These are phyloP conservation scores for Caretta caretta DNA, from an alignment of 2,113 vertebrate species.

Conservation along the genomic window DNA sequence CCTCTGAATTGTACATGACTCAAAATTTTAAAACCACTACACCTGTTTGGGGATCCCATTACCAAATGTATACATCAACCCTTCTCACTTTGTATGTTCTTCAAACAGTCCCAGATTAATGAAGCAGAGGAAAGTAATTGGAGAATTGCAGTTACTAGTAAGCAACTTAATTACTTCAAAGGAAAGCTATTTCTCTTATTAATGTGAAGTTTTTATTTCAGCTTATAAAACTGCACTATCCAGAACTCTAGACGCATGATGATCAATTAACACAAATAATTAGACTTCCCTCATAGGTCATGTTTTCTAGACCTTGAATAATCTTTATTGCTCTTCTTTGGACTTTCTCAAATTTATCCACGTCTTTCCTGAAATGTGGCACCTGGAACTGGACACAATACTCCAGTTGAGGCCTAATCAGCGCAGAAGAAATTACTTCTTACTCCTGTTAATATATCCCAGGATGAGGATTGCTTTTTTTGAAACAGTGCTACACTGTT, in stretches of 20 bases:
- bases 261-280: neutral
- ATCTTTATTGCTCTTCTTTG: neutral
- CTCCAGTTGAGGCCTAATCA: no score
- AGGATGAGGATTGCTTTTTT: no score
- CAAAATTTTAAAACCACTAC: neutral
- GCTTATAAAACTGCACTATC: neutral
- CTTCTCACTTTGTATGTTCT: neutral
- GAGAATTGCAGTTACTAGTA: neutral
- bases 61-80: neutral
- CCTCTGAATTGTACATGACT: neutral
- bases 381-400: no score
- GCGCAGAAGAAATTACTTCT: no score
- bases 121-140: neutral
- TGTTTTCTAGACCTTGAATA: no score
- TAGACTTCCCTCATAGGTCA: neutral
- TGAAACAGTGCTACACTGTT: no score
- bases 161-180: neutral
- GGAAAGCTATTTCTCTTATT: neutral
- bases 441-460: no score
- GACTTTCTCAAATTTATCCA: no score
- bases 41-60: neutral
- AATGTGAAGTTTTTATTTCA: neutral
- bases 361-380: no score
- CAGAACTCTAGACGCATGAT: neutral
- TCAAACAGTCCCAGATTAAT: no score